Conservation (phyloP, 2,113 vertebrate species). For the Copsychus sechellarum region DNA sequence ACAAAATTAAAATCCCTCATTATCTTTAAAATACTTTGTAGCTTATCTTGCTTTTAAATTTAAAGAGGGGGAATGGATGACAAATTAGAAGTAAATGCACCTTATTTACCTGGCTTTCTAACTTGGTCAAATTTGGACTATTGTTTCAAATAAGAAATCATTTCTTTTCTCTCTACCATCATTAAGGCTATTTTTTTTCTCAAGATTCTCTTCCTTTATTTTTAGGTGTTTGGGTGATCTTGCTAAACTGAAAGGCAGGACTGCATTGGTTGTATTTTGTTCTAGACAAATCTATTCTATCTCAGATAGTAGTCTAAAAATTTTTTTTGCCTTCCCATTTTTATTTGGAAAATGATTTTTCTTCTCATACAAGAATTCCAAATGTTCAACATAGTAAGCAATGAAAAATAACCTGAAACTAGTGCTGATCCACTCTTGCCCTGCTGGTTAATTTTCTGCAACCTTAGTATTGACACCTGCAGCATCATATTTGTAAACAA, state of each 20-base stretch:
- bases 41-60: not conserved
- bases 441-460: not conserved
- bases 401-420: not conserved
- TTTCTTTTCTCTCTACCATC: not conserved
- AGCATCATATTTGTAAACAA: not conserved
- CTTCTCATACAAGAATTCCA: not conserved
- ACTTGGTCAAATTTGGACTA: not conserved
- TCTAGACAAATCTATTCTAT: not conserved
- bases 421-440: not conserved
- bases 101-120: not conserved
- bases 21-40: constrained; percentile 7
- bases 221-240: not conserved
- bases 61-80: not conserved
- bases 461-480: not conserved
- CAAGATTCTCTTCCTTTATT: not conserved
- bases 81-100: not conserved
- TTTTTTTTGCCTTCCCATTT: rapidly evolving
- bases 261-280: not conserved
- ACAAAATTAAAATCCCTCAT: not conserved
- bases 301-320: not conserved
- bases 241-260: not conserved
- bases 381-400: not conserved
- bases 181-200: not conserved
- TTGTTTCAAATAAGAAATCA: not conserved
- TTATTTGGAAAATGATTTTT: not conserved